Percentiles rank a stretch among this genome's conserved stretches.
Evolutionary conservation across 2,113 vertebrate species (phyloP).

Genomic region (Drymodes brunneopygia): DNA sequence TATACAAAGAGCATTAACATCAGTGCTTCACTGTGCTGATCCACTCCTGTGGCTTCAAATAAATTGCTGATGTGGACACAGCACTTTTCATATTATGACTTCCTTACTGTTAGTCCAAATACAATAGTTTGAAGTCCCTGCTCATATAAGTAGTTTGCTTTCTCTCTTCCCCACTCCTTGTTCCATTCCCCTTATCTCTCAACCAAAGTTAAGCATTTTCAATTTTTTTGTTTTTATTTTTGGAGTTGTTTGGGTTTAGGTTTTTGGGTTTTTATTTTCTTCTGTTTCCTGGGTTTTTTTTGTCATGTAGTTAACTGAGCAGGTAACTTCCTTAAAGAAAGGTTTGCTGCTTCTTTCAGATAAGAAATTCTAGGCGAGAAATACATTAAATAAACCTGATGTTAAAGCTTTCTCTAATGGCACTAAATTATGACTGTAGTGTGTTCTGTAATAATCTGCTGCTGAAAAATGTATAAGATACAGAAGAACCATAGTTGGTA

Average conservation of each 20-base stretch:
- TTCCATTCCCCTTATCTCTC: not conserved
- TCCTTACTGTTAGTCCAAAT: not conserved
- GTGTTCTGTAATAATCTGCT: constrained; percentile 27
- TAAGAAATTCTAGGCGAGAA: constrained; percentile 3
- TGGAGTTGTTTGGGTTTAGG: not conserved
- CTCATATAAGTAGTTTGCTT: not conserved
- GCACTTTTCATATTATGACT: not conserved
- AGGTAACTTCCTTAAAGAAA: constrained; percentile 25
- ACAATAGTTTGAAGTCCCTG: not conserved
- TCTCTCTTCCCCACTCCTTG: not conserved
- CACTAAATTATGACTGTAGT: not conserved
- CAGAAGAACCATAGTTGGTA: not conserved
- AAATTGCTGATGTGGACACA: not conserved
- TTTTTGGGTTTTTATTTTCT: not conserved
- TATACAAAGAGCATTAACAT: rapidly evolving
- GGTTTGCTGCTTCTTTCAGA: constrained; percentile 19
- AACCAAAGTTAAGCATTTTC: not conserved
- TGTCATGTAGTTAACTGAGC: not conserved
- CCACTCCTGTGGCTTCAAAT: not conserved
- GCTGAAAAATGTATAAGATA: not conserved
- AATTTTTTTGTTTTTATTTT: not conserved
- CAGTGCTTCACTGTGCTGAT: not conserved
- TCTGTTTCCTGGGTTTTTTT: not conserved
- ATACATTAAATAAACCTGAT: constrained; percentile 2
- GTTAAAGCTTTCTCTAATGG: constrained; percentile 18